Conservation (phyloP, 2,888 invertebrate genomes). For the Sarcophaga carnaria region DNA sequence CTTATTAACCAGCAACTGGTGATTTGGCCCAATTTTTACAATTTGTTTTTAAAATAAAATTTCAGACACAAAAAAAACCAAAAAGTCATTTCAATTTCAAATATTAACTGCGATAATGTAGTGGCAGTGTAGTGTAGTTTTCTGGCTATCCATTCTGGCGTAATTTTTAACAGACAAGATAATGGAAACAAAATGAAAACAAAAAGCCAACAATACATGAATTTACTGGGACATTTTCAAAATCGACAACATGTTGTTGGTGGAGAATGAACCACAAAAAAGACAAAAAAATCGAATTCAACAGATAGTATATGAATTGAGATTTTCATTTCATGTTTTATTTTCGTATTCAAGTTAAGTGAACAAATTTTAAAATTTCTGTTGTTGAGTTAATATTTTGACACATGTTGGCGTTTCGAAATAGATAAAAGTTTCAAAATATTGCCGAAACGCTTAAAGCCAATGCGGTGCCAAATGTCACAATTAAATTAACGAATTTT, state of each 20-base stretch:
- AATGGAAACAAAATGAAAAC: conserved; percentile 49
- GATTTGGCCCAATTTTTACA: too few species aligned
- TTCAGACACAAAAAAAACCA: neutral
- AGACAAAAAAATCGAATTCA: neutral
- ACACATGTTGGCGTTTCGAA: neutral
- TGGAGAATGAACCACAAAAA: too few species aligned
- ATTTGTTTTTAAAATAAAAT: neutral
- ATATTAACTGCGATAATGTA: too few species aligned
- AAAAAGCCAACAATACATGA: conserved; percentile 41
- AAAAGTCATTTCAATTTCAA: neutral
- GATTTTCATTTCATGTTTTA: conserved; percentile 36
- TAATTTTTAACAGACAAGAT: conserved; percentile 44
- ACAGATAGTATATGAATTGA: neutral
- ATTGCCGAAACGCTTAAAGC: too few species aligned
- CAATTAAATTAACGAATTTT: too few species aligned
- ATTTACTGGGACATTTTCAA: conserved; percentile 51
- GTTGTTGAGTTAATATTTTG: conserved; percentile 14
- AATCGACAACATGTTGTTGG: conserved; percentile 18
- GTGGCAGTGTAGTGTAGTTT: too few species aligned
- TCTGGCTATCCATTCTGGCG: too few species aligned
- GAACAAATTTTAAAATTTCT: conserved; percentile 6
- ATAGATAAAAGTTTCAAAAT: too few species aligned
- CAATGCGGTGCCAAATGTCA: too few species aligned
- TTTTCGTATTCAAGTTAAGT: conserved; percentile 45
- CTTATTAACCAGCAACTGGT: too few species aligned